Conservation (phyloP, 2,113 vertebrate genomes). For the Chaenogobius annularis region DNA sequence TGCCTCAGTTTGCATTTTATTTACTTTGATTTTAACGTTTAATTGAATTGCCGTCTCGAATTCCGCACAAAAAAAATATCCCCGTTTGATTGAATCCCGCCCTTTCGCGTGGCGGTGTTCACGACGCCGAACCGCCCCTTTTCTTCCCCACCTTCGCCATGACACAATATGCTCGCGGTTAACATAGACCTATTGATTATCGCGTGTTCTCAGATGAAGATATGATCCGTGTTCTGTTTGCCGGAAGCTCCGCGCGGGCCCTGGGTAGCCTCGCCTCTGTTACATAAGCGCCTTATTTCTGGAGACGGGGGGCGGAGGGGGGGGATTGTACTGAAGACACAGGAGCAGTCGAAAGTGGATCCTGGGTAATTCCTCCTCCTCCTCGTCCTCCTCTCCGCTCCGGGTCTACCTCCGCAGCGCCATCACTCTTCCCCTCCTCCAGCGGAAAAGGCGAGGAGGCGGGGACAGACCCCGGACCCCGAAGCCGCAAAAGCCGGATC, state of each 20-base stretch:
- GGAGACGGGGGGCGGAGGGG: slow-evolving; percentile 29
- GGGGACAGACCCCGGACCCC: slow-evolving; percentile 31
- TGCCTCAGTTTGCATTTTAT: too few relatives aligned
- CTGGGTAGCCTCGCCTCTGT: not conserved
- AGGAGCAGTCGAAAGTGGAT: slow-evolving; percentile 56
- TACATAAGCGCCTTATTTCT: slow-evolving; percentile 11
- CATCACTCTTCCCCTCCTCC: slow-evolving; percentile 46
- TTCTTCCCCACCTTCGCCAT: not conserved
- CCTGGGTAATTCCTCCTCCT: slow-evolving; percentile 52
- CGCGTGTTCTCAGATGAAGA: not conserved
- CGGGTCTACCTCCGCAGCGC: slow-evolving; percentile 50
- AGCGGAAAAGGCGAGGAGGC: slow-evolving; percentile 46
- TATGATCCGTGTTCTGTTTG: not conserved
- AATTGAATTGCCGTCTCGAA: too few relatives aligned
- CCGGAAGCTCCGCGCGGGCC: not conserved
- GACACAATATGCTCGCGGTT: not conserved
- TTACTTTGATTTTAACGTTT: too few relatives aligned
- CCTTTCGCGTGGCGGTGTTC: not conserved
- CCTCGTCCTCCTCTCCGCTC: not conserved
- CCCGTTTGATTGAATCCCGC: too few relatives aligned
- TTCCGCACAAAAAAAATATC: too few relatives aligned
- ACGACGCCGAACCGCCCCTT: not conserved
- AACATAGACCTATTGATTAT: not conserved
- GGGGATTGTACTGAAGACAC: slow-evolving; percentile 13
- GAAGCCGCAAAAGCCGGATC: slow-evolving; percentile 57